These are phyloP conservation scores for Aricia artaxerxes DNA, from an alignment of 2,888 invertebrate genomes.

Conservation along the genomic window DNA sequence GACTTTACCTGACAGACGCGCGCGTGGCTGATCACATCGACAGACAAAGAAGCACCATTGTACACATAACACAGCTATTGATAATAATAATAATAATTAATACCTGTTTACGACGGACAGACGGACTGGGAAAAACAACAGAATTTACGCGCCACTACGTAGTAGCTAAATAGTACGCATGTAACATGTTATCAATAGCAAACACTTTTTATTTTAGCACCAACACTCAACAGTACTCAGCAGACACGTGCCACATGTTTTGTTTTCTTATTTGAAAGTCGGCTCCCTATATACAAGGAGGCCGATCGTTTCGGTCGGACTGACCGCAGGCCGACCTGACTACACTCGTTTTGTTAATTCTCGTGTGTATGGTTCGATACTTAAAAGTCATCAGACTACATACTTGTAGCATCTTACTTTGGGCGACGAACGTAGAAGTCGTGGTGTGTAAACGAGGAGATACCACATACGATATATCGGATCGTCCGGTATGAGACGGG, in stretches of 20 bases:
- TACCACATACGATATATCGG: slow-evolving; percentile 33
- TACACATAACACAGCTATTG: background rate
- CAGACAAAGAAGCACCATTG: background rate
- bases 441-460: background rate
- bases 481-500: slow-evolving; percentile 42
- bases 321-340: too few relatives aligned
- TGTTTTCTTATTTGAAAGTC: too few relatives aligned
- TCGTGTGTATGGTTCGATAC: too few relatives aligned
- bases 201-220: background rate
- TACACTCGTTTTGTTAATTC: too few relatives aligned
- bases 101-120: background rate
- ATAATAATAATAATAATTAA: background rate
- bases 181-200: background rate
- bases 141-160: background rate
- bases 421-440: background rate
- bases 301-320: too few relatives aligned
- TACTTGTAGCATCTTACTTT: too few relatives aligned
- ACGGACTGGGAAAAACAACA: background rate
- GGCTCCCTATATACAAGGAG: too few relatives aligned
- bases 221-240: background rate
- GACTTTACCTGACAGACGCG: background rate
- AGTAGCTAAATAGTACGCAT: background rate
- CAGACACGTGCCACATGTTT: background rate
- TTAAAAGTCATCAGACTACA: too few relatives aligned
- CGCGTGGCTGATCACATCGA: background rate